Conservation (phyloP, 2,888 invertebrate genomes). For the Scaptomyza tumidula region DNA sequence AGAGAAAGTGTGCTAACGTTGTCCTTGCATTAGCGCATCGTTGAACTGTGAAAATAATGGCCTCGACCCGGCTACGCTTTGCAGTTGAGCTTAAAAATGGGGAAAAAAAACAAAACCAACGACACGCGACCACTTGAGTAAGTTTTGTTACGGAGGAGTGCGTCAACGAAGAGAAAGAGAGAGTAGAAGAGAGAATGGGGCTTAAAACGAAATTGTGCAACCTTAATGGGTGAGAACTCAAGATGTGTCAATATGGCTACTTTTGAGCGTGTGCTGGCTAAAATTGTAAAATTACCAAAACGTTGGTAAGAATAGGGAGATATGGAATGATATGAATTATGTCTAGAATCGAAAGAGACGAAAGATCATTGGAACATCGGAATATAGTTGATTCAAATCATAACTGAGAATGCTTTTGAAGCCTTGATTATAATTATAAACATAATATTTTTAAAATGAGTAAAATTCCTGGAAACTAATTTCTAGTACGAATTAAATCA, state of each 20-base stretch:
- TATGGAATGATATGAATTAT: background rate
- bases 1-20: conserved; percentile 42
- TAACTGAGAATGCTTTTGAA: too few species aligned
- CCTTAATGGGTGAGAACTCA: background rate
- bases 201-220: conserved; percentile 7
- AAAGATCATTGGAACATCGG: too few species aligned
- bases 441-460: too few species aligned
- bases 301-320: background rate
- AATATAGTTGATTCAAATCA: too few species aligned
- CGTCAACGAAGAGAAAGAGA: background rate
- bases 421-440: too few species aligned
- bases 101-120: background rate
- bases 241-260: background rate
- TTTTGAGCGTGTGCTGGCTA: background rate
- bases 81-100: conserved; percentile 27
- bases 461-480: too few species aligned
- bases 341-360: too few species aligned
- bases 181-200: background rate
- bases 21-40: conserved; percentile 66
- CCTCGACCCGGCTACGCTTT: conserved; percentile 36
- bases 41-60: conserved; percentile 68
- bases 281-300: background rate
- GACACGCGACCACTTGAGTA: conserved; percentile 46
- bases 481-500: too few species aligned
- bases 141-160: background rate